Base-by-base conservation (phyloP, 2,888 invertebrate genomes). In the Dinocampus coccinellae region DNA sequence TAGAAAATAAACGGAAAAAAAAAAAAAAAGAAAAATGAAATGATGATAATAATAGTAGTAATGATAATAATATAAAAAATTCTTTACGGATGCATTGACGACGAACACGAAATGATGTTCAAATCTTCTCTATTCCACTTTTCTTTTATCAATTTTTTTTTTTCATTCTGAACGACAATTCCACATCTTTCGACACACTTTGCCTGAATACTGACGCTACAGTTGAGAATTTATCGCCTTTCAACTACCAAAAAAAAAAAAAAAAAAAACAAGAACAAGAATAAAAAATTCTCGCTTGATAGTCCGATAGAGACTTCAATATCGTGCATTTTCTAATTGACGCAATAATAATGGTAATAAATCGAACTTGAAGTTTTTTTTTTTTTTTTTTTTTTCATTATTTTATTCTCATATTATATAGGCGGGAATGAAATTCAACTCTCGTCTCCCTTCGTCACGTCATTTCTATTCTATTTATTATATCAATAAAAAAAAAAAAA, bases 101-200 rank as follows among this genome's bases (percentile, higher is more conserved):
- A 39, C 34, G 61, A 61, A 61, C 61, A 55, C 55, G 24, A 10
- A 24, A 55, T 55, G 58, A 58, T 33, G 58, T 61, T 61, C 36
- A 61, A 61, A 61, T 61, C 61, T 39, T 61, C 39, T 22, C 33
- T 20, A 39, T 34, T 61, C 34, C 61, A 61, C 61, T 61, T 61
- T 24, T 55, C 61, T 36, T 61, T 36, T 22, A 34, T 22, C 16
- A 24, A 29, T 47, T 10, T 26, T 26, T 47, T n/a, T 22, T 61
- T 11, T 13, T 61, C 22, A 13, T 61, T 20, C 24, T 20, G 11
- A 39, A n/a, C n/a, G 11, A 61, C 20, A 39, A 39, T 61, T 24
- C 39, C 24, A 61, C 39, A 61, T 39, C 13, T 39, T 36, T 39
- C 36, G 39, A 39, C 24, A 61, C 61, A 34, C 60, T 36, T 61